Conservation (phyloP, 2,888 invertebrate species). For the Megamerina dolium region DNA sequence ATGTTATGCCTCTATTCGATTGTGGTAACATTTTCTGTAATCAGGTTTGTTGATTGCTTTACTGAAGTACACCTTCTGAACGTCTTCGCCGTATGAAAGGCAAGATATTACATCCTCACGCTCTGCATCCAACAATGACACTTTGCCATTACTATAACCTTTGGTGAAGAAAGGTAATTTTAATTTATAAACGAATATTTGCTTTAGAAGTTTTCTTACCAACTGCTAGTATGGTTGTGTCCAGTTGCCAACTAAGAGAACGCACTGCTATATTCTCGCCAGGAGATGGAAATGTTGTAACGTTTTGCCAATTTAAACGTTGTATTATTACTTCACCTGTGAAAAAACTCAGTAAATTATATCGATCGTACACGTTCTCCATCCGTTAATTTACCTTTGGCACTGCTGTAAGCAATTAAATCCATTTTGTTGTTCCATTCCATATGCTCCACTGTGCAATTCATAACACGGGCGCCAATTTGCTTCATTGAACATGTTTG, state of each 20-base stretch:
- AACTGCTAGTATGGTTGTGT: slow-evolving; percentile 75
- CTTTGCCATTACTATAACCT: slow-evolving; percentile 65
- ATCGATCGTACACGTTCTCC: neutral
- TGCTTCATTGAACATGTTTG: slow-evolving; percentile 46
- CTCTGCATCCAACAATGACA: slow-evolving; percentile 76
- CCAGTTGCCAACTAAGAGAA: slow-evolving; percentile 87
- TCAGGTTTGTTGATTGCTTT: slow-evolving; percentile 37
- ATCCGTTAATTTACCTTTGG: slow-evolving; percentile 59
- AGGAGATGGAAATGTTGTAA: slow-evolving; percentile 75
- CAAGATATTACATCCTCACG: slow-evolving; percentile 73
- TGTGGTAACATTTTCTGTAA: slow-evolving; percentile 28
- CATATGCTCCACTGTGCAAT: slow-evolving; percentile 65
- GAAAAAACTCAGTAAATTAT: neutral
- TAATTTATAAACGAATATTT: neutral
- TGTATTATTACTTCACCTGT: slow-evolving; percentile 82
- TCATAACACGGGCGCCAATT: slow-evolving; percentile 45
- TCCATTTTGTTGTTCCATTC: slow-evolving; percentile 94
- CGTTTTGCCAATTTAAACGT: slow-evolving; percentile 87
- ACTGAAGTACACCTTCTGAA: slow-evolving; percentile 72
- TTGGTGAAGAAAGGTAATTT: slow-evolving; percentile 41
- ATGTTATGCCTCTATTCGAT: slow-evolving; percentile 31
- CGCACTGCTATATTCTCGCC: slow-evolving; percentile 68
- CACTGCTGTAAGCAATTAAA: slow-evolving; percentile 80
- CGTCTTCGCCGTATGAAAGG: slow-evolving; percentile 56
- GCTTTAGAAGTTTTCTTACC: slow-evolving; percentile 24